Evolutionary conservation across 1,140 invertebrate species (phyloP).

Genomic region (Monomorium pharaonis): DNA sequence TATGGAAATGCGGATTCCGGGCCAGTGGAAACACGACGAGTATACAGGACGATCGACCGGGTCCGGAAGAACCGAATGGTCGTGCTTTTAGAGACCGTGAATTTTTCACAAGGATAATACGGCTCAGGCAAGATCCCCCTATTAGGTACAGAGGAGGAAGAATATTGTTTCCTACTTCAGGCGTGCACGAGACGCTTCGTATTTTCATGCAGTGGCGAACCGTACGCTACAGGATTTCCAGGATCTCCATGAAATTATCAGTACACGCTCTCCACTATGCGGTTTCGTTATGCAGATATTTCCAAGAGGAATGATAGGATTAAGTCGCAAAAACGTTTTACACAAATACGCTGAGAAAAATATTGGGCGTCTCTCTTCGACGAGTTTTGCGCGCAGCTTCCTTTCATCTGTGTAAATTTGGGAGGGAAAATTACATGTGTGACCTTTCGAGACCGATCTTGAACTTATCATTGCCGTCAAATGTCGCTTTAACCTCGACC

Average conservation of each 20-base stretch:
- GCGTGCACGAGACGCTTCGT: conserved; percentile 1
- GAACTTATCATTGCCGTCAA: neutral
- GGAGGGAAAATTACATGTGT: neutral
- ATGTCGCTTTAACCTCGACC: neutral
- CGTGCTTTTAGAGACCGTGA: conserved; percentile 73
- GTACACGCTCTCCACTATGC: neutral
- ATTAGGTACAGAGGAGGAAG: conserved; percentile 54
- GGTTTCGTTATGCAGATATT: neutral
- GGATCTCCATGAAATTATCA: conserved; percentile 51
- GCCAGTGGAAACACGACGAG: conserved; percentile 28
- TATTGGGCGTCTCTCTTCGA: no score
- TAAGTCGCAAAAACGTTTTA: neutral
- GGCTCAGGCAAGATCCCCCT: conserved; percentile 57
- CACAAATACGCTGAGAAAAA: neutral
- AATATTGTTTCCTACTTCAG: conserved; percentile 50
- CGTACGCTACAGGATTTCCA: conserved; percentile 6
- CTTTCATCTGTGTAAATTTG: neutral
- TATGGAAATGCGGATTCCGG: conserved; percentile 56
- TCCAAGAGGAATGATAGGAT: neutral
- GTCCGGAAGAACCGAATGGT: conserved; percentile 34
- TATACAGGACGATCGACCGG: conserved; percentile 45
- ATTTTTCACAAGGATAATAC: conserved; percentile 74
- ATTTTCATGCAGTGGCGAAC: neutral
- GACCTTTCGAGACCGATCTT: neutral
- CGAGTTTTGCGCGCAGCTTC: neutral